Conservation (phyloP, 2,113 vertebrate species). For the Pyrgilauda ruficollis region DNA sequence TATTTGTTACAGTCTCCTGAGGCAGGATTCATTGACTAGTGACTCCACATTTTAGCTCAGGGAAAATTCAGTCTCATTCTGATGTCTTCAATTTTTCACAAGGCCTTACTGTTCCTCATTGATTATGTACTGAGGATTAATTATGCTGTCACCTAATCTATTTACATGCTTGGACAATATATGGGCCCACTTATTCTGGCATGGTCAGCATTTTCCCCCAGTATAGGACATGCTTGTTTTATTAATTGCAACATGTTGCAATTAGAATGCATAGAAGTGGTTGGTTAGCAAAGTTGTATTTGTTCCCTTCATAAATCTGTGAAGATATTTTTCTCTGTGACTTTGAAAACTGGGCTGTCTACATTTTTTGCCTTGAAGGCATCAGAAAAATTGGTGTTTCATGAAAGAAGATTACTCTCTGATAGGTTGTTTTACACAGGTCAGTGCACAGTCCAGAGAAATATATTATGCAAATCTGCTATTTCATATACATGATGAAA, state of each 20-base stretch:
- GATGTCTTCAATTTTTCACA: slow-evolving; percentile 56
- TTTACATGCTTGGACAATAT: slow-evolving; percentile 55
- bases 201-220: background rate
- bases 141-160: slow-evolving; percentile 68
- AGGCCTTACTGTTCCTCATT: slow-evolving; percentile 60
- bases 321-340: background rate
- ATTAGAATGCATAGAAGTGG: background rate
- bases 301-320: background rate
- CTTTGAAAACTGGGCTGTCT: background rate
- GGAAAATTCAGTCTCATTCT: slow-evolving; percentile 59
- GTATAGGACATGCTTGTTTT: background rate
- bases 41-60: slow-evolving; percentile 38
- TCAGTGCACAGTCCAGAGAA: background rate
- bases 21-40: slow-evolving; percentile 65
- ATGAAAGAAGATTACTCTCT: background rate
- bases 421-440: background rate
- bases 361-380: background rate
- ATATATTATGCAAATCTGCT: background rate
- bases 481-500: background rate
- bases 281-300: background rate
- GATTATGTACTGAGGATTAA: slow-evolving; percentile 74
- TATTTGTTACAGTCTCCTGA: slow-evolving; percentile 58
- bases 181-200: slow-evolving; percentile 44
- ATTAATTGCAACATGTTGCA: background rate
- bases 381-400: background rate